Base-by-base conservation (phyloP, 2,888 invertebrate genomes). In the Agelastica alni region DNA sequence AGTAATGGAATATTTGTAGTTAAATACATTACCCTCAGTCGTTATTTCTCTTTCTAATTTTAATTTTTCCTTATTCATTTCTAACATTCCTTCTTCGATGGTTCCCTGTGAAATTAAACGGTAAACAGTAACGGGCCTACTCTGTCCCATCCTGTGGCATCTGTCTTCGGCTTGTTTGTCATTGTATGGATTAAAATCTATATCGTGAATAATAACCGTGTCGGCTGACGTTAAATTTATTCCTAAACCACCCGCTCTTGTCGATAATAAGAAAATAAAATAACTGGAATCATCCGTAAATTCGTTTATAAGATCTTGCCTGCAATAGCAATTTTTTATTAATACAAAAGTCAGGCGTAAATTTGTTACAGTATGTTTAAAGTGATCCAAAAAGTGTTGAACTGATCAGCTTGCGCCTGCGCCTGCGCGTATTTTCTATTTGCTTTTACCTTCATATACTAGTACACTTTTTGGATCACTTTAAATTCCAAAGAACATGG, bases 141-240 rank as follows among this genome's bases (percentile, higher is more conserved):
- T 84, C 71, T 89, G 89, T 0, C 89, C 89, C 84, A 89, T 85
- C 18, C 89, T 79, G 73, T 89, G 89, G 72, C 88, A 88, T 60
- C 89, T 81, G 79, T 98, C 97, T 75, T 97, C 96, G 0, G 97
- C 97, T 78, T 96, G 96, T 76, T 96, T 96, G 76, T 98, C 97
- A 75, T 97, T 97, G 77, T 97, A 96, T 0, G 97, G 97, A 80
- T 98, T 98, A 76, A 95, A 96, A 80, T 98, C 98, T 44, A 97
- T 93, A 73, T 98, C 98, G 75, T 98, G 96, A 61, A 98, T 89
- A 67, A 96, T 89, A 7, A 97, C 97, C 7, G 92, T 92, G 79
- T 97, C 96, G 0, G 98, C 97, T 0, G 93, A 87, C 0, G 94
- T 94, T 60, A 96, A 82, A 80, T 96, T 96, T 70, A 96, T 95